Evolutionary conservation across 2,888 invertebrate species (phyloP), one percentile per base, ranked within the genome.

Genomic region (Clanis bilineata): DNA sequence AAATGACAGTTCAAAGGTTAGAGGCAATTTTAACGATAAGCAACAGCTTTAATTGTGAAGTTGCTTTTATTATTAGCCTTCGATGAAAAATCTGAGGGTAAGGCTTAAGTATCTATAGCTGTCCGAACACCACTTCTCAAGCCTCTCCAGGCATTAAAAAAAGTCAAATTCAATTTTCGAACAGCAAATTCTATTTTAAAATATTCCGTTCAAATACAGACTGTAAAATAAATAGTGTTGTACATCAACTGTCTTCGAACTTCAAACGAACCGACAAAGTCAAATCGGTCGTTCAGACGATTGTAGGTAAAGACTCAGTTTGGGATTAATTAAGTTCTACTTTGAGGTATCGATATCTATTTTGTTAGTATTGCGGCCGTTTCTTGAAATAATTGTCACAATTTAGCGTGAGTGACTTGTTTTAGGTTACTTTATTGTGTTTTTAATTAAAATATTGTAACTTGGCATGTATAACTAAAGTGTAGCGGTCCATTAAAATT

Each of bases 191-290:
- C 25, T 15, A 15, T 47, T 51, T 51, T 18, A 5, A 51, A 51
- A 45, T 45, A 70, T 61, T 62, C 64, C 59, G 62, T 69, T 64
- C 64, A 64, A 18, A 55, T 64, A 61, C 71, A 47, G 69, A 67
- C 67, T 65, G 63, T 64, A 58, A 63, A 60, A 61, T 69, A 70
- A 70, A 70, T 57, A 64, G 21, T 64, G 23, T 36, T 32, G 51
- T 28, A 51, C 32, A 51, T 25, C 45, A 45, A 51, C 47, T 51
- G 47, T 28, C 28, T 51, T 18, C 28, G 47, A 51, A 51, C 51
- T 51, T 51, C 18, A 18, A 18, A 15, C 32, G 51, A 21, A 28
- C 51, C 32, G 51, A 18, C 51, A 51, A 51, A 51, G 51, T 51
- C 51, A 51, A 9, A 2, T 18, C 15, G 51, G 51, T 51, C 51